phyloP scores from a whole-genome alignment of 1,140 invertebrate genomes.

The Drosophila nebulosa region DNA sequence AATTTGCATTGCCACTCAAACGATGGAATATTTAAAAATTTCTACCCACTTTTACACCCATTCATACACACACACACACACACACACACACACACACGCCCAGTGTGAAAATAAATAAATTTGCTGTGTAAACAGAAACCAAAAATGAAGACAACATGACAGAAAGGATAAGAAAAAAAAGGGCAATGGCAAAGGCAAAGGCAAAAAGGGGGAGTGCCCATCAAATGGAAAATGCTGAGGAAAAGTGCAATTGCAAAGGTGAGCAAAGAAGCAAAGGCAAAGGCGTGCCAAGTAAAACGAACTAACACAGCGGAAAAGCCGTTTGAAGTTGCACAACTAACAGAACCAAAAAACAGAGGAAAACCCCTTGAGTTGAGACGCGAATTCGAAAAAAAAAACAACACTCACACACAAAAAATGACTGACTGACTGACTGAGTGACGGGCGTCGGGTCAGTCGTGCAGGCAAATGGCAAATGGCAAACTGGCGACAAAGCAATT shows the following conservation, averaged over 20 bases:
- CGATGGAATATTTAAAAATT: conserved; percentile 73
- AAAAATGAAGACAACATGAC: conserved; percentile 23
- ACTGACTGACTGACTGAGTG: background rate
- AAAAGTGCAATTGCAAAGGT: conserved; percentile 49
- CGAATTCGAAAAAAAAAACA: background rate
- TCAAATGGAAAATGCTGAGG: conserved; percentile 56
- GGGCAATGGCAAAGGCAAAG: conserved; percentile 18
- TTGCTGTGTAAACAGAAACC: conserved; percentile 70
- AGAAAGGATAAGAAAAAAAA: conserved; percentile 30
- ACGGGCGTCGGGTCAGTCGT: conserved; percentile 37
- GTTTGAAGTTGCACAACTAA: conserved; percentile 58
- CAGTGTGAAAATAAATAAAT: conserved; percentile 76
- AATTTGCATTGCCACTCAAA: conserved; percentile 72
- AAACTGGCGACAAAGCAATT: conserved; percentile 70
- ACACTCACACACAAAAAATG: no score
- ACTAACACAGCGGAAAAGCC: conserved; percentile 62
- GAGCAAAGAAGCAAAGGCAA: conserved; percentile 50
- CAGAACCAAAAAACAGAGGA: conserved; percentile 25
- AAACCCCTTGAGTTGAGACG: conserved; percentile 15
- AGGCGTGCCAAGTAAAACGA: conserved; percentile 51
- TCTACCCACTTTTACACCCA: background rate
- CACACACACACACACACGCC: conserved; percentile 28
- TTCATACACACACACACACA: background rate
- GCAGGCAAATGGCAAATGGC: conserved; percentile 61
- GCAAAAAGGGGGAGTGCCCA: conserved; percentile 43